Base-by-base conservation (phyloP, 1,140 invertebrate genomes). In the Conus betulinus region DNA sequence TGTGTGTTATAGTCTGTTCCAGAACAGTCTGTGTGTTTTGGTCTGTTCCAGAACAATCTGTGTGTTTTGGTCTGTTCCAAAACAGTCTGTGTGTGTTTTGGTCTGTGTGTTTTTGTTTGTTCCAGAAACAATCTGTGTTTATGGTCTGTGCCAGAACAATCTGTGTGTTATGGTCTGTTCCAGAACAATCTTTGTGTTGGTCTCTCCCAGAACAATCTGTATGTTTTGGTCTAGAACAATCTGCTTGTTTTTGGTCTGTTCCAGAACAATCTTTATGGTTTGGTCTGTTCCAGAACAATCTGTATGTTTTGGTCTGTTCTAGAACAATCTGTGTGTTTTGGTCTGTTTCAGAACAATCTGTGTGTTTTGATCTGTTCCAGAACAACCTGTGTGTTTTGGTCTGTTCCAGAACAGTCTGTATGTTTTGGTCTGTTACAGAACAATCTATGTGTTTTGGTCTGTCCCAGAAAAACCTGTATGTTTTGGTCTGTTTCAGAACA, bases 261-360 rank as follows among this genome's bases (percentile, higher is more conserved):
- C 3, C 87, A 90, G 89, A 85, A 88, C 76, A 90, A 90, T 55
- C 53, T 90, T 13, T 87, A 63, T 67, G 88, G 85, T 39, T 39
- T 39, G 0, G 39, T 39, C 39, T 39, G 39, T 39, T 39, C 39
- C 39, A 39, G 39, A 39, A 39, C 39, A 39, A 39, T 39, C 39
- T 39, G 39, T 39, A 0, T 1, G 6, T 71, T 78, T n/a, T 17
- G 25, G 27, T 39, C 8, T 78, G 27, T 51, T 7, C 39, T n/a
- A 39, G 76, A 13, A 25, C 39, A 3, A 3, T 23, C 25, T 78
- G 76, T 51, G 76, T 78, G 76, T 74, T 27, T 0, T 78, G 76
- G 81, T n/a, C 17, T 85, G 27, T 88, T 88, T 7, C 87, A 90
- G 89, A 85, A 88, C 76, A 90, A 90, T 55, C 53, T 90, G n/a